Conservation (phyloP, 1,140 invertebrate species). For the Camponotus floridanus region DNA sequence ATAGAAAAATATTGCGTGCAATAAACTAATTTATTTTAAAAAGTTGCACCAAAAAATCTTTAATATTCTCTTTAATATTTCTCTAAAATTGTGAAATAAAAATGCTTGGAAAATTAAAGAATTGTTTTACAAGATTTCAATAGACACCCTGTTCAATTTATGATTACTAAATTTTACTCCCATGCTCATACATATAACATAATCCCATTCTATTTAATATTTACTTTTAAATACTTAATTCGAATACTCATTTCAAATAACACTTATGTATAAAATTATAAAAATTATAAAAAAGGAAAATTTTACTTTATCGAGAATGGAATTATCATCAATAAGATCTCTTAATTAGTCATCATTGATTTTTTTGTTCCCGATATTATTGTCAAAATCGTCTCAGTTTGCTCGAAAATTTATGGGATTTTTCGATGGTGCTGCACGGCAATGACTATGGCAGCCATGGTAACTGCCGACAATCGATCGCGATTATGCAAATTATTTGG, state of each 20-base stretch:
- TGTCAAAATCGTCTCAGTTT: neutral
- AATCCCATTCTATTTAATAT: too few relatives aligned
- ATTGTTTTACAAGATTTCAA: too few relatives aligned
- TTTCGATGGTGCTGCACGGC: slow-evolving; percentile 49
- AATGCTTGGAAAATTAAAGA: too few relatives aligned
- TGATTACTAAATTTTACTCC: neutral
- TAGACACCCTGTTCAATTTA: neutral
- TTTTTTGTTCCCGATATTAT: neutral
- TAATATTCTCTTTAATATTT: too few relatives aligned
- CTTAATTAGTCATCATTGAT: neutral
- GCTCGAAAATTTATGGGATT: slow-evolving; percentile 49
- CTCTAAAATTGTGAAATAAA: too few relatives aligned
- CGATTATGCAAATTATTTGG: slow-evolving; percentile 80
- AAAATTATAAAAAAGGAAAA: neutral
- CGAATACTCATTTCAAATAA: neutral
- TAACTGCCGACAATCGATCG: slow-evolving; percentile 74
- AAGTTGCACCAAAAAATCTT: too few relatives aligned
- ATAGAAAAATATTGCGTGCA: too few relatives aligned
- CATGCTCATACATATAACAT: neutral
- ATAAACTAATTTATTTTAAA: too few relatives aligned
- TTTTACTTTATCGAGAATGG: neutral
- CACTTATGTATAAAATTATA: neutral
- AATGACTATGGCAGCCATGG: slow-evolving; percentile 57
- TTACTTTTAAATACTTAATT: too few relatives aligned
- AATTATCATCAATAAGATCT: neutral